Percentiles rank a stretch among this genome's conserved stretches.
These are phyloP conservation scores for Drosophila sp. DNA, from an alignment of 1,140 invertebrate genomes.

Conservation along the genomic window DNA sequence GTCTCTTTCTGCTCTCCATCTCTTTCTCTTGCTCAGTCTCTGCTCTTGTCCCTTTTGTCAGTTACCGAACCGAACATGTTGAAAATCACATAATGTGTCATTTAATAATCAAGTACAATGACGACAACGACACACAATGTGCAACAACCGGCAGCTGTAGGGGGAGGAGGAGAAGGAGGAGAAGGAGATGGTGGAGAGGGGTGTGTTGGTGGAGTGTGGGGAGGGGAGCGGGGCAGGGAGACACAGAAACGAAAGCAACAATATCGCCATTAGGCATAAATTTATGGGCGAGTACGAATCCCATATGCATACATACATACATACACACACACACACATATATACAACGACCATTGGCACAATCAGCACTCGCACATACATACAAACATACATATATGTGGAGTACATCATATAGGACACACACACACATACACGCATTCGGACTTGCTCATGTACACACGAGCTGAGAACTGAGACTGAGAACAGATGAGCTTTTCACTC, in stretches of 20 bases:
- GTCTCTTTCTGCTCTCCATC: neutral
- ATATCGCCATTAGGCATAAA: slow-evolving; percentile 80
- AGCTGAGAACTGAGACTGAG: slow-evolving; percentile 19
- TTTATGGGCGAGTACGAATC: slow-evolving; percentile 49
- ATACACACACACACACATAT: slow-evolving; percentile 38
- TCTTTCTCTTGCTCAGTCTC: neutral
- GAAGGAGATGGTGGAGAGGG: neutral
- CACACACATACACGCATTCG: slow-evolving; percentile 13
- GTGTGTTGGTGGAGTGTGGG: neutral
- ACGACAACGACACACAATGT: slow-evolving; percentile 56
- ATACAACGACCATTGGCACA: slow-evolving; percentile 73
- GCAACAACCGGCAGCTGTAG: slow-evolving; percentile 37
- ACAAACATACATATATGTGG: slow-evolving; percentile 20
- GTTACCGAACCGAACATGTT: slow-evolving; percentile 63
- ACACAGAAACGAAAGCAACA: slow-evolving; percentile 56
- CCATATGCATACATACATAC: slow-evolving; percentile 10
- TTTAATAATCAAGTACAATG: slow-evolving; percentile 83
- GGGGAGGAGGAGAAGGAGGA: slow-evolving; percentile 1
- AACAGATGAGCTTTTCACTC: slow-evolving; percentile 44
- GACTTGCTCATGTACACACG: slow-evolving; percentile 13
- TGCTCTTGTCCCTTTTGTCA: slow-evolving; percentile 18
- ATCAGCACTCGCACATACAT: slow-evolving; percentile 33
- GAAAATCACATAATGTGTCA: slow-evolving; percentile 83
- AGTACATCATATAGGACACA: slow-evolving; percentile 6
- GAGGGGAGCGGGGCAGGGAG: slow-evolving; percentile 9